phyloP scores from a whole-genome alignment of 1,140 invertebrate genomes.

The Aphelenchoides fujianensis region DNA sequence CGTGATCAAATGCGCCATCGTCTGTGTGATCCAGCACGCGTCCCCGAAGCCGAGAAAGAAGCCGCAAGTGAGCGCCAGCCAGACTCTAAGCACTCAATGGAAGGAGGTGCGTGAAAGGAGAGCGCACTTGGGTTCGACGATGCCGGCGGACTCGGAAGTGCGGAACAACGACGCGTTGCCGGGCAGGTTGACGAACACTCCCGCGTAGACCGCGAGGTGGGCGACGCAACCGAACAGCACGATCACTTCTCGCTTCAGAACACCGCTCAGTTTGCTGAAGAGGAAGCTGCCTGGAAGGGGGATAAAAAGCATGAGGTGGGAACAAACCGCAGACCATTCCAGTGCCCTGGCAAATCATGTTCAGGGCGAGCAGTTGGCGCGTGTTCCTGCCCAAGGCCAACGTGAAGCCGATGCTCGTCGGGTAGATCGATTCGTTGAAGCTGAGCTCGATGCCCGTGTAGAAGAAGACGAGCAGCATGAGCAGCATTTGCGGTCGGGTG shows the following conservation, averaged over 20 bases:
- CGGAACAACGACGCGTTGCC: conserved; percentile 72
- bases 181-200: conserved; percentile 83
- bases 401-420: conserved; percentile 42
- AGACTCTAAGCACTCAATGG: conserved; percentile 49
- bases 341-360: conserved; percentile 44
- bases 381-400: conserved; percentile 38
- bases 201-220: conserved; percentile 76
- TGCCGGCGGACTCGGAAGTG: conserved; percentile 67
- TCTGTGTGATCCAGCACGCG: conserved; percentile 36
- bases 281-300: conserved; percentile 71
- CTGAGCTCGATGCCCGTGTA: conserved; percentile 51
- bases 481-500: conserved; percentile 34
- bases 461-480: conserved; percentile 40
- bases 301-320: conserved; percentile 4
- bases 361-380: conserved; percentile 49
- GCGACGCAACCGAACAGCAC: conserved; percentile 78
- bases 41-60: conserved; percentile 80
- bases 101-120: too few species aligned
- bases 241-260: conserved; percentile 82
- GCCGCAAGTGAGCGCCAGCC: conserved; percentile 80
- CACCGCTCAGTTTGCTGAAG: conserved; percentile 81
- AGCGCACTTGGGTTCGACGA: conserved; percentile 63
- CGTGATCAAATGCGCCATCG: conserved; percentile 80
- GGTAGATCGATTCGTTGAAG: conserved; percentile 49
- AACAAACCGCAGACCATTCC: conserved; percentile 48